Percentiles rank a stretch among this genome's conserved stretches.
Conservation (phyloP, 2,797 vertebrate genomes). For the Brachyrhaphis roseni region DNA sequence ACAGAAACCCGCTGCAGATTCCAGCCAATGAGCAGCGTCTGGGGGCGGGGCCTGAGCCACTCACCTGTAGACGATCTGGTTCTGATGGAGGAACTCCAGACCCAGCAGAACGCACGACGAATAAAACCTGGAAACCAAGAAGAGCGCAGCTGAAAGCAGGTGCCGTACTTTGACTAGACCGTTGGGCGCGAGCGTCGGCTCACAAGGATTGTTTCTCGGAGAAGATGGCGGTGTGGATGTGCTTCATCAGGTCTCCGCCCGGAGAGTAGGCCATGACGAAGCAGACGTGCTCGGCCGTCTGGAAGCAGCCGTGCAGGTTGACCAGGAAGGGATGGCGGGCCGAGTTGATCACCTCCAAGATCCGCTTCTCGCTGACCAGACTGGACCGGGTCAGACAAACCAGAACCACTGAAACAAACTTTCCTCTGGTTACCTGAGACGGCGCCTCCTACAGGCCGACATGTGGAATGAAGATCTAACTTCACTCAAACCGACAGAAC, state of each 20-base stretch:
- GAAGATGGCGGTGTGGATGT: constrained; percentile 91
- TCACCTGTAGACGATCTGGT: constrained; percentile 95
- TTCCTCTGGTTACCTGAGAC: too few relatives aligned
- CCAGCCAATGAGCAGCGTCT: too few relatives aligned
- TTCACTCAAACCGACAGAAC: too few relatives aligned
- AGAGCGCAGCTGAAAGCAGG: background rate
- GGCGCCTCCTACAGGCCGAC: too few relatives aligned
- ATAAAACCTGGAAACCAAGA: constrained; percentile 85
- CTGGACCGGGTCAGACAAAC: constrained; percentile 64
- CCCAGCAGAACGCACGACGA: constrained; percentile 92
- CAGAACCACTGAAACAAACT: background rate
- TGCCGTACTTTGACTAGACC: background rate
- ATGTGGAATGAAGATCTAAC: too few relatives aligned
- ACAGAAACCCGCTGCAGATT: background rate
- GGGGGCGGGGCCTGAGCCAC: background rate
- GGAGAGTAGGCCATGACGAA: constrained; percentile 95
- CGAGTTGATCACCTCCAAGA: constrained; percentile 90
- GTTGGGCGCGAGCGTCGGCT: background rate
- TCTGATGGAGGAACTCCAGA: constrained; percentile 93
- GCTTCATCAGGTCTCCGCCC: constrained; percentile 96
- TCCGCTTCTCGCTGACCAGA: constrained; percentile 92
- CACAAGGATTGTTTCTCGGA: constrained; percentile 85
- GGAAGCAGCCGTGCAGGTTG: constrained; percentile 93
- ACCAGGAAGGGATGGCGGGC: constrained; percentile 92
- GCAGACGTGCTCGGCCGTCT: constrained; percentile 91